Evolutionary conservation across 2,888 invertebrate species (phyloP), one percentile per base, ranked within the genome.

Genomic region (Clitarchus hookeri): DNA sequence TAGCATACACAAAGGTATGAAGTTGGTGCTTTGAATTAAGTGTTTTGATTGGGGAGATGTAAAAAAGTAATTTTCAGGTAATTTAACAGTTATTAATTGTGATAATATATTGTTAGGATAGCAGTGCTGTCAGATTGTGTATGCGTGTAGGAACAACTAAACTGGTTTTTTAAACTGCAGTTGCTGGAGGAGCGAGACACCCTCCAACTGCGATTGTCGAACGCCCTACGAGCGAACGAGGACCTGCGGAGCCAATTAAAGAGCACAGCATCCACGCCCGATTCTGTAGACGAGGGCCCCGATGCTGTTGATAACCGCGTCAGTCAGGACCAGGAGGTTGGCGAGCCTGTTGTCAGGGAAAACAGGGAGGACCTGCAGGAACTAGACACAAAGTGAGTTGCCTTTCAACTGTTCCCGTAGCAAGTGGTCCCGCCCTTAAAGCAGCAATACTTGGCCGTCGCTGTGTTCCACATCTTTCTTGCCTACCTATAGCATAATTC

Each of bases 121-220:
- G 36, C 36, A 36, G 36, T 36, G 36, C 36, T 36, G 36, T 36
- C 36, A 36, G 36, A 36, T 36, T 36, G 36, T 36, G 1, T 36
- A 3, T 36, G 36, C 2, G 36, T 36, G 36, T 36, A 36, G 36
- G 36, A 36, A 36, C 36, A 36, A 4, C 36, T 36, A 36, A 36
- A 1, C 36, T 1, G 36, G 1, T 36, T 36, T 36, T 36, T 36
- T 36, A 3, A 36, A 36, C 1, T 65, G 65, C 88, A 95, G 91
- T 91, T 98, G 83, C 91, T 97, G 84, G 97, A 97, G 91, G 97
- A 97, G 91, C 93, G 97, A 85, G 97, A 98, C 90, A 96, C 96
- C 0, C 91, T 98, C 85, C 97, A 97, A 89, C 91, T 97, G 87
- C 94, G 96, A 88, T 91, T 98, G 12, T 97, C 97, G 0, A 96